Percentiles rank a stretch among this genome's conserved stretches.
Conservation (phyloP, 2,113 vertebrate species). For the Emydocephalus ijimae region DNA sequence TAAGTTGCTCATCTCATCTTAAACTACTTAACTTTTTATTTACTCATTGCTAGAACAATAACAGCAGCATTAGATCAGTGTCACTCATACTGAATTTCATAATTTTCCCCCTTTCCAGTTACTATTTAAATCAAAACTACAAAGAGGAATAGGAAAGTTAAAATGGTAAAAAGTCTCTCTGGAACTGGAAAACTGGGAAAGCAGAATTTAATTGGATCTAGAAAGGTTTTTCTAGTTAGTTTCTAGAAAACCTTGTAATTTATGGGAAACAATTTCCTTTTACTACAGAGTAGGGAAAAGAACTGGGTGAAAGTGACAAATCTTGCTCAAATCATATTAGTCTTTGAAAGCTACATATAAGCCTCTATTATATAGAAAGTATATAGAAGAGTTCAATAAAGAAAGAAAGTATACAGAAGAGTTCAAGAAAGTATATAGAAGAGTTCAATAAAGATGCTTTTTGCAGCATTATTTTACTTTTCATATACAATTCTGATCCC, state of each 20-base stretch:
- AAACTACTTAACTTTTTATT: not conserved
- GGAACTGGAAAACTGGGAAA: not conserved
- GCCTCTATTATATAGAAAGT: not conserved
- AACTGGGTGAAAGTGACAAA: not conserved
- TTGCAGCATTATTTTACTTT: not conserved
- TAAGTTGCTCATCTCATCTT: not conserved
- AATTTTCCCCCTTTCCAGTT: not conserved
- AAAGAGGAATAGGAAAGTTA: not conserved
- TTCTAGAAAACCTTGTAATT: not conserved
- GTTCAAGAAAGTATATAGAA: not conserved
- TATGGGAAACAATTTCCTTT: not conserved
- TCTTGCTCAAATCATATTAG: not conserved
- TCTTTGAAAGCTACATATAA: not conserved
- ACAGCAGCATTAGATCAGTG: not conserved
- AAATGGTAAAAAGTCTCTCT: not conserved
- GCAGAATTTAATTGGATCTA: not conserved
- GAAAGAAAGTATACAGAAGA: not conserved
- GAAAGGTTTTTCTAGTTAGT: not conserved
- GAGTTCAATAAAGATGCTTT: not conserved
- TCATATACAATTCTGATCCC: not conserved
- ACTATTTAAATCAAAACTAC: not conserved
- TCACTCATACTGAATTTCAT: not conserved
- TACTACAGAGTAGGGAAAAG: not conserved
- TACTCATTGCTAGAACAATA: not conserved
- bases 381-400: not conserved